Conservation (phyloP, 23 tunicate species). For the Trididemnum miniatum region DNA sequence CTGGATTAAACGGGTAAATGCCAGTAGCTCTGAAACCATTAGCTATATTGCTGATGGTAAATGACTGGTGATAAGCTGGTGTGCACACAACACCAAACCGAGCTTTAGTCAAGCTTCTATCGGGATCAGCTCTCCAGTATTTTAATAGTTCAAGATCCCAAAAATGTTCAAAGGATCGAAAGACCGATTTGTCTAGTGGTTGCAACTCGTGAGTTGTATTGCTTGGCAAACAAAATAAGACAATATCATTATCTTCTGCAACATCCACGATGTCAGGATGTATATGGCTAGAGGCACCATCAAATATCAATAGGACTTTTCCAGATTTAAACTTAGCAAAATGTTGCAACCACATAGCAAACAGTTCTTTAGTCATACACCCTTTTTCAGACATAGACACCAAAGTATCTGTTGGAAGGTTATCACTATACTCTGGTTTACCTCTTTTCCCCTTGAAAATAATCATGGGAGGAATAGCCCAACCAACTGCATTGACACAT, state of each 20-base stretch:
- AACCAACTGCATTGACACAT: conserved; percentile 32
- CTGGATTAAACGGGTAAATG: conserved; percentile 32
- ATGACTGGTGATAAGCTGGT: conserved; percentile 32
- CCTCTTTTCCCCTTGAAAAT: conserved; percentile 30
- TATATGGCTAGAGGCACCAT: conserved; percentile 31
- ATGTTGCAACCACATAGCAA: conserved; percentile 14
- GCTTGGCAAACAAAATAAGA: conserved; percentile 28
- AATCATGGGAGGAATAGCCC: conserved; percentile 30
- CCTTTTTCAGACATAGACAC: conserved; percentile 40
- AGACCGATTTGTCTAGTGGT: conserved; percentile 26
- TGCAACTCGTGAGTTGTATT: conserved; percentile 34
- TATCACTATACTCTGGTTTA: conserved; percentile 32
- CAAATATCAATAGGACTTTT: conserved; percentile 32
- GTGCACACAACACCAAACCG: conserved; percentile 42
- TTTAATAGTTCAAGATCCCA: conserved; percentile 43
- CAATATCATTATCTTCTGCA: conserved; percentile 18
- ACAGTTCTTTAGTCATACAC: conserved; percentile 19
- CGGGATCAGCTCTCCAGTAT: conserved; percentile 47
- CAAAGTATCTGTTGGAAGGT: conserved; percentile 15
- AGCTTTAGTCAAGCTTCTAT: conserved; percentile 20
- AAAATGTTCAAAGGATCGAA: conserved; percentile 34
- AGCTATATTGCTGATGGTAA: conserved; percentile 29
- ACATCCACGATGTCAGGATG: conserved; percentile 30
- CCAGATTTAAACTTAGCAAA: conserved; percentile 31
- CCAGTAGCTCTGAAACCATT: conserved; percentile 44